Conservation (phyloP, 2,797 vertebrate genomes). For the Sebastes vulpes region DNA sequence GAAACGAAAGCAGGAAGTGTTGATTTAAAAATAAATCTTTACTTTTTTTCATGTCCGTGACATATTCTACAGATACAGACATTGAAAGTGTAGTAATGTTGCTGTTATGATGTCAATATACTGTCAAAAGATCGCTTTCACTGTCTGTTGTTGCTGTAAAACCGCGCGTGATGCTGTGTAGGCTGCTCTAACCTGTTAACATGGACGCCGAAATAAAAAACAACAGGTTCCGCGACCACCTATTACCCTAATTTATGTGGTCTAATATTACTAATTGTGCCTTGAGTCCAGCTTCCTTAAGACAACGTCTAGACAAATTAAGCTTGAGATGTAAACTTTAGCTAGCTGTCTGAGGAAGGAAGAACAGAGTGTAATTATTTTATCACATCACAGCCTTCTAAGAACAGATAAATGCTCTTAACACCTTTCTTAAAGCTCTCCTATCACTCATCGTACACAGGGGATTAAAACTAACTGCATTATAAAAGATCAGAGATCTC, state of each 20-base stretch:
- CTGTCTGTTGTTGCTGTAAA: no score
- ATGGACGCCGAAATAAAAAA: no score
- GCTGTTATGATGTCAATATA: no score
- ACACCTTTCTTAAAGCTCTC: constrained; percentile 62
- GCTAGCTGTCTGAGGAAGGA: constrained; percentile 34
- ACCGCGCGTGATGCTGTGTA: no score
- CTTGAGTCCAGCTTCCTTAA: not conserved
- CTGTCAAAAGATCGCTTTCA: no score
- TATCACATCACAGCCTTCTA: constrained; percentile 49
- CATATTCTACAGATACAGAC: no score
- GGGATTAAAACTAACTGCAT: constrained; percentile 67
- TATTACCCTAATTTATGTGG: not conserved
- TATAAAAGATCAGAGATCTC: constrained; percentile 59
- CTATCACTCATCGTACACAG: constrained; percentile 43
- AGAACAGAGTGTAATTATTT: constrained; percentile 30
- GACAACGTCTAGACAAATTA: constrained; percentile 48
- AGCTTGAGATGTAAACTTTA: constrained; percentile 57
- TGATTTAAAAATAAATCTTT: no score
- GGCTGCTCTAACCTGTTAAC: no score
- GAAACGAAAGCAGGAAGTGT: no score
- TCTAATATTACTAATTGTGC: constrained; percentile 4
- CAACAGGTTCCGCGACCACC: no score
- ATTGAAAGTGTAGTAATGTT: no score
- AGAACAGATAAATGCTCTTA: constrained; percentile 68
- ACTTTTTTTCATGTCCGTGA: no score